Evolutionary conservation across 2,113 vertebrate species (phyloP).

Genomic region (Xerus inauris): DNA sequence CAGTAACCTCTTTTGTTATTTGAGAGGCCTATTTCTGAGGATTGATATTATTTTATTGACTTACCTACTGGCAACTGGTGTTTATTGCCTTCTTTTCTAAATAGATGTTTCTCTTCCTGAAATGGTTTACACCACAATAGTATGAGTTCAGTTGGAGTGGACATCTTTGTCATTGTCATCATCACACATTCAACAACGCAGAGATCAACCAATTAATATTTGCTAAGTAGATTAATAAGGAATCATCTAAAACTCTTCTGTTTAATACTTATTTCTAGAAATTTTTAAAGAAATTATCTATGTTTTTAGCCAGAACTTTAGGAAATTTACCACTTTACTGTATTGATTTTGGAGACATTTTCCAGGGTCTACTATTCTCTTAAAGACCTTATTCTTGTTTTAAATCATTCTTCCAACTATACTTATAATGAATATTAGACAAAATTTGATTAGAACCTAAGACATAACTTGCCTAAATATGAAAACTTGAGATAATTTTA

Average conservation of each 20-base stretch:
- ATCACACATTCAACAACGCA: background rate
- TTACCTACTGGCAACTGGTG: background rate
- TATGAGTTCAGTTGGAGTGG: background rate
- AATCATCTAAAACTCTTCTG: background rate
- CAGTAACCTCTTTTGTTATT: background rate
- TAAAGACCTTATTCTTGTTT: background rate
- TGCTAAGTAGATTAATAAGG: background rate
- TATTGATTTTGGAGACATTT: background rate
- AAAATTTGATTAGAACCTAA: background rate
- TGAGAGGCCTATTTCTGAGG: background rate
- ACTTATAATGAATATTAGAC: background rate
- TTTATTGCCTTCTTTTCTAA: slow-evolving; percentile 9
- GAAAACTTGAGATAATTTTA: background rate
- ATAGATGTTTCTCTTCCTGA: background rate
- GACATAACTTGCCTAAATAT: background rate
- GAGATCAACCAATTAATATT: background rate
- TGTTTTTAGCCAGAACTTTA: background rate
- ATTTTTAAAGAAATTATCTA: background rate
- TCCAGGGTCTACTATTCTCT: background rate
- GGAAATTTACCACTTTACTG: background rate
- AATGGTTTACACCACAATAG: background rate
- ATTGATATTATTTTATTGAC: slow-evolving; percentile 1
- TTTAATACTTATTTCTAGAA: background rate
- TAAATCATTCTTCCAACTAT: background rate
- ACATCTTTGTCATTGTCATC: background rate